Evolutionary conservation across 2,113 vertebrate species (phyloP).

Genomic region (Oncorhynchus kisutch): DNA sequence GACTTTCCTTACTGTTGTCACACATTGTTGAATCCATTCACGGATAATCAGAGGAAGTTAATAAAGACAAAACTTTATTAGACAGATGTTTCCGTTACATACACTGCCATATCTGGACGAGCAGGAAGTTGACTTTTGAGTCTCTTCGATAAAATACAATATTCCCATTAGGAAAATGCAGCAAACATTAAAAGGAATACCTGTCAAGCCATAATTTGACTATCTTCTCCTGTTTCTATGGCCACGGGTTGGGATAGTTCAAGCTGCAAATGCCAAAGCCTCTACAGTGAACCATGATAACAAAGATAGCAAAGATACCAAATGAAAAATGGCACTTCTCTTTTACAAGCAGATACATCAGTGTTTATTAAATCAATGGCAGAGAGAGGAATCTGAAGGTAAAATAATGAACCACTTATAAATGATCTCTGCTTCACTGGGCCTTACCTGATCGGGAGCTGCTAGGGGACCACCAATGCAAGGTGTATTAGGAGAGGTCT

Average conservation of each 20-base stretch:
- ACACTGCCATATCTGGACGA: constrained; percentile 47
- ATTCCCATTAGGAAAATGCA: constrained; percentile 52
- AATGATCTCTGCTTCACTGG: constrained; percentile 86
- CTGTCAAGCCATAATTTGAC: constrained; percentile 37
- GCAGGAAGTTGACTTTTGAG: constrained; percentile 22
- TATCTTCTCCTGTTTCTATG: constrained; percentile 16
- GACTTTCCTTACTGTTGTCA: constrained; percentile 68
- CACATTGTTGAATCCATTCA: constrained; percentile 66
- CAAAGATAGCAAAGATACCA: constrained; percentile 72
- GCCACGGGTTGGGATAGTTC: constrained; percentile 2
- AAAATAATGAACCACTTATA: constrained; percentile 94
- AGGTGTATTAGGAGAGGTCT: constrained; percentile 74
- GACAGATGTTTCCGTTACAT: constrained; percentile 53
- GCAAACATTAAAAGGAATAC: constrained; percentile 59
- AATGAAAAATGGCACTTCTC: constrained; percentile 73
- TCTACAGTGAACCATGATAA: constrained; percentile 69
- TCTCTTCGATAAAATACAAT: constrained; percentile 52
- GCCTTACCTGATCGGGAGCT: constrained; percentile 71
- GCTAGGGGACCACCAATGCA: constrained; percentile 69
- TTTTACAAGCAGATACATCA: constrained; percentile 79
- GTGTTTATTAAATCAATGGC: constrained; percentile 84
- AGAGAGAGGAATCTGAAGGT: constrained; percentile 84
- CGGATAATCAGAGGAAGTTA: constrained; percentile 60
- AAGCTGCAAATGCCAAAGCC: constrained; percentile 56
- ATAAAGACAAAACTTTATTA: constrained; percentile 61